Conservation (phyloP, 2,797 vertebrate genomes). For the Zalophus californianus region DNA sequence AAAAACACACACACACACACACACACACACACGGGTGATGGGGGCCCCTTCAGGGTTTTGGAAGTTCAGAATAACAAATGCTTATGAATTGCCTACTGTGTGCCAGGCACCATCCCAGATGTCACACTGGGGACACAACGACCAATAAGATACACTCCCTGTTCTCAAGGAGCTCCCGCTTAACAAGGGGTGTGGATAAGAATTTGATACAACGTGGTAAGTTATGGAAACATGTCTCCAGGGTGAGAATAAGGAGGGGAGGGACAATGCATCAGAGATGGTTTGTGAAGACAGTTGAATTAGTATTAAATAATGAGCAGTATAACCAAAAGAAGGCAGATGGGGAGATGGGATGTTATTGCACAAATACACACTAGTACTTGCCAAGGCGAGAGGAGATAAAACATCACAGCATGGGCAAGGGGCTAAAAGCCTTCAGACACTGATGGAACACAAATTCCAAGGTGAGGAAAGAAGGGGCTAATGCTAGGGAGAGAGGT, state of each 20-base stretch:
- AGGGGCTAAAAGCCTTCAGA: background rate
- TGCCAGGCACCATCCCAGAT: background rate
- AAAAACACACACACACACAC: background rate
- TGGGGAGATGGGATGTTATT: background rate
- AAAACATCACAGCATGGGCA: background rate
- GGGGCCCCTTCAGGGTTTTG: background rate
- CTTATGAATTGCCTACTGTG: slow-evolving; percentile 14
- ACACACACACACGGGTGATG: background rate
- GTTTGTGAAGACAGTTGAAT: background rate
- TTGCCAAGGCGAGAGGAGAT: background rate
- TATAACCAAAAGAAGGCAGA: background rate
- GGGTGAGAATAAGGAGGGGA: background rate
- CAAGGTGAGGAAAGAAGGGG: background rate
- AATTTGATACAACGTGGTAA: background rate
- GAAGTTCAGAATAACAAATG: slow-evolving; percentile 40
- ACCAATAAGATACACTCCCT: background rate
- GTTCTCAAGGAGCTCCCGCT: slow-evolving; percentile 22
- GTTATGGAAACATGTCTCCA: background rate
- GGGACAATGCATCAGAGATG: fast-evolving
- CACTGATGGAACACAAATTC: background rate
- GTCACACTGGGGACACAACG: background rate
- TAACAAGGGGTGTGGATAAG: background rate
- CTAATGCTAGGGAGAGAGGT: background rate
- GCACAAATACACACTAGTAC: background rate
- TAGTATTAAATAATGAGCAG: background rate